Evolutionary conservation across 1,140 invertebrate genomes (phyloP), one percentile per base, ranked within the genome.

Genomic region (Mizuhopecten yessoensis): DNA sequence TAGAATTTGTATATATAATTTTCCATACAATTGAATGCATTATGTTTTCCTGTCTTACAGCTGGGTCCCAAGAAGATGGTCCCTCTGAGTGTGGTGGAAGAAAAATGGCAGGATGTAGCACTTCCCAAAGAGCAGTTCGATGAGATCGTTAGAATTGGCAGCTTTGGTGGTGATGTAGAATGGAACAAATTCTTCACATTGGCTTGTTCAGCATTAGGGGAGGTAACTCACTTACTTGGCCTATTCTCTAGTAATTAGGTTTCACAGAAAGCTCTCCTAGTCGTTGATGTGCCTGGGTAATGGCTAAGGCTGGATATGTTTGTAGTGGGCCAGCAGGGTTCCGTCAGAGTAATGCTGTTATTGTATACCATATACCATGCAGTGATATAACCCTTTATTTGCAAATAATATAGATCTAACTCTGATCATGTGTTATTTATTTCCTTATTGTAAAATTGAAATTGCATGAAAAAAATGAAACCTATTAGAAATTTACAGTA

Each of bases 121-220:
- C 95, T 98, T 20, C 96, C 96, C 39, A 95, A 97, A 88, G 95
- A 97, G 75, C 97, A 97, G 92, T 96, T 98, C 92, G 97, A 97
- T 92, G 96, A 97, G 87, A 96, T 98, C 33, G 94, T 98, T 17
- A 97, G 97, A 91, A 96, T 98, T 15, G 97, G 97, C 10, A 97
- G 97, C 87, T 97, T 98, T 92, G 94, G 95, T 20, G 94, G 96
- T 36, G 95, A 96, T 17, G 97, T 98, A 34, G 97, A 97, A 5
- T 97, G 97, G 96, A 95, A 97, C 57, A 97, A 97, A 93, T 98
- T 98, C 94, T 96, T 98, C n/a, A 97, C 97, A 1, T 96, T 98
- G 0, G 97, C 97, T 94, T 97, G 97, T 17, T 98, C 97, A 33
- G 96, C 97, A 86, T 94, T 98, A 94, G 97, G 97, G 94, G 95